These are phyloP conservation scores for Agriotes lineatus DNA, from an alignment of 2,888 invertebrate species.

Conservation along the genomic window DNA sequence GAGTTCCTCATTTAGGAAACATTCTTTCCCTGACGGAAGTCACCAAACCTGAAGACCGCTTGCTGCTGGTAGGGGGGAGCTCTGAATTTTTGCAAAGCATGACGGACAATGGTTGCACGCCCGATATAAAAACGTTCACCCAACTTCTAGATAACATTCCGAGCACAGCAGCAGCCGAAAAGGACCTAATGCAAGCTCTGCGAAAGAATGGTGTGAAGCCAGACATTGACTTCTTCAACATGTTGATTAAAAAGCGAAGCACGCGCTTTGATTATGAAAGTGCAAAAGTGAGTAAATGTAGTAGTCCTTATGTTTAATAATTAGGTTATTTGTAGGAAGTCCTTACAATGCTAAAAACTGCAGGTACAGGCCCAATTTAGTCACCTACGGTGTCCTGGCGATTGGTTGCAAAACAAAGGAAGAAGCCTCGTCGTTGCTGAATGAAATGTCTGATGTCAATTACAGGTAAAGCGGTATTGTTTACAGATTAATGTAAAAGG, in stretches of 20 bases:
- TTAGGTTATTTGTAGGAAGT: slow-evolving; percentile 67
- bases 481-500: slow-evolving; percentile 22
- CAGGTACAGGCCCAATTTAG: slow-evolving; percentile 76
- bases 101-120: slow-evolving; percentile 74
- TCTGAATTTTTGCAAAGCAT: slow-evolving; percentile 83
- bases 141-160: slow-evolving; percentile 81
- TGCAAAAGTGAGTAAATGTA: slow-evolving; percentile 73
- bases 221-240: slow-evolving; percentile 88
- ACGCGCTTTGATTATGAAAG: slow-evolving; percentile 76
- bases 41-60: slow-evolving; percentile 73
- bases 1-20: slow-evolving; percentile 72
- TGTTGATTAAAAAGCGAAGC: slow-evolving; percentile 85
- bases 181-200: slow-evolving; percentile 75
- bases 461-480: slow-evolving; percentile 69
- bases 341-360: slow-evolving; percentile 69
- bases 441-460: slow-evolving; percentile 77
- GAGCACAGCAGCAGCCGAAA: slow-evolving; percentile 75
- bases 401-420: slow-evolving; percentile 78
- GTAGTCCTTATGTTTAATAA: slow-evolving; percentile 66
- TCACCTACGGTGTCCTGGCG: slow-evolving; percentile 90
- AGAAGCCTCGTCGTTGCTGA: slow-evolving; percentile 75
- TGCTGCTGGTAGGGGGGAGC: slow-evolving; percentile 84
- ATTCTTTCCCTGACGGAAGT: slow-evolving; percentile 73
- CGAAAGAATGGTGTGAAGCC: slow-evolving; percentile 71
- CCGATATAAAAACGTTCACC: slow-evolving; percentile 85